Evolutionary conservation across 2,797 vertebrate genomes (phyloP), one percentile per base, ranked within the genome.

Genomic region (Rhabdomys pumilio): DNA sequence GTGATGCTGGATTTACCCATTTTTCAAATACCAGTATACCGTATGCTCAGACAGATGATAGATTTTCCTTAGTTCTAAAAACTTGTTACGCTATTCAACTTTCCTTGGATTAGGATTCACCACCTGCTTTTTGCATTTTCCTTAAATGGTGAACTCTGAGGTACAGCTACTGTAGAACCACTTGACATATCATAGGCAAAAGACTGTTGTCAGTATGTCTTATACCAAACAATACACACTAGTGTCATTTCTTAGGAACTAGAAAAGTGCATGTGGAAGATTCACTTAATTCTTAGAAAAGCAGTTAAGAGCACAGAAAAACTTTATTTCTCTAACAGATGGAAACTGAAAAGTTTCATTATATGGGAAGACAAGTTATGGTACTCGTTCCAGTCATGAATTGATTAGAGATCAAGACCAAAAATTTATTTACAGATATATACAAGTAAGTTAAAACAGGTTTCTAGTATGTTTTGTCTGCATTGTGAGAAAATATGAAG

Each of bases 11-110:
- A 84, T 95, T 96, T 96, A 83, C 82, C 38, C 77, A 55, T 93
- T 98, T 95, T 96, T 69, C 77, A 95, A 97, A 95, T 96, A 89
- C 69, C 72, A 87, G 85, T 97, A 72, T n/a, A 90, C 82, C 63
- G 44, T 96, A 91, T 96, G 92, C 59, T 97, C 63, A 89, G 61
- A 93, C 47, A 97, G 89, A 95, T 94, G 95, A 97, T 69, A 92
- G 89, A 79, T 90, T 96, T 89, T 96, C 92, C 89, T 93, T 91
- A 94, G 76, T 72, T 96, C 72, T 61, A 95, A 91, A 83, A 92
- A 63, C 80, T 87, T 84, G 89, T 89, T 97, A 97, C 34, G 90
- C 90, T 29, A 82, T 72, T 77, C 50, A 96, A 84, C 88, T 97
- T 94, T 92, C 53, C 79, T 94, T 90, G 85, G 96, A 95, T 97